Conservation (phyloP, 2,113 vertebrate genomes). For the Hyaena hyaena region DNA sequence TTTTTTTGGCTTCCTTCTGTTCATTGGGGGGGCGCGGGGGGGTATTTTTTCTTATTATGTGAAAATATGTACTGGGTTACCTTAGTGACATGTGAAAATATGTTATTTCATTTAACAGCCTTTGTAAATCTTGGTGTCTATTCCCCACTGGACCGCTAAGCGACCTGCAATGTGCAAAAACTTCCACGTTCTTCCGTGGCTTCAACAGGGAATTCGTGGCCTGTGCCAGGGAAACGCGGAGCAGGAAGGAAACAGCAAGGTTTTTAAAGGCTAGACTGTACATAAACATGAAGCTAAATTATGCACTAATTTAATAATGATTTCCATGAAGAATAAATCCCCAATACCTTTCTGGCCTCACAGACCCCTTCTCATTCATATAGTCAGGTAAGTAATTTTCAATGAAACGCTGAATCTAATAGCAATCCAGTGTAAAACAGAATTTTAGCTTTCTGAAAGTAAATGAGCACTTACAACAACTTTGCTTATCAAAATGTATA, state of each 20-base stretch:
- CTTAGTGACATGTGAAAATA: not conserved
- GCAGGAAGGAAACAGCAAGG: not conserved
- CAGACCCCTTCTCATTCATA: not conserved
- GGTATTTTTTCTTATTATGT: not conserved
- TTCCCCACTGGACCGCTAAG: not conserved
- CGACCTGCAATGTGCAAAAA: not conserved
- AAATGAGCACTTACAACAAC: not conserved
- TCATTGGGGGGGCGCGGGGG: not conserved
- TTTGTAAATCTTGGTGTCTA: not conserved
- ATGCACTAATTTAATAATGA: not conserved
- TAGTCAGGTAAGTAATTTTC: conserved; percentile 21
- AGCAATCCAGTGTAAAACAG: not conserved
- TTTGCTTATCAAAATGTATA: not conserved
- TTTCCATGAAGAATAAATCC: not conserved
- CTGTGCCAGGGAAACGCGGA: not conserved
- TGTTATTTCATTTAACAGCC: not conserved
- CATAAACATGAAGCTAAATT: not conserved
- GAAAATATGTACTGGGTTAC: not conserved
- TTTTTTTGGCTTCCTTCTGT: not conserved
- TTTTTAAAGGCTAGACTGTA: not conserved
- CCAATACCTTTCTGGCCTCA: not conserved
- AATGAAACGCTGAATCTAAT: not conserved
- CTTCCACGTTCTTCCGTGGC: not conserved
- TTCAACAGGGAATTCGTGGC: not conserved
- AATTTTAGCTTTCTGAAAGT: conserved; percentile 2